Conservation (phyloP, 2,113 vertebrate species). For the Chaetorhynchus papuensis region DNA sequence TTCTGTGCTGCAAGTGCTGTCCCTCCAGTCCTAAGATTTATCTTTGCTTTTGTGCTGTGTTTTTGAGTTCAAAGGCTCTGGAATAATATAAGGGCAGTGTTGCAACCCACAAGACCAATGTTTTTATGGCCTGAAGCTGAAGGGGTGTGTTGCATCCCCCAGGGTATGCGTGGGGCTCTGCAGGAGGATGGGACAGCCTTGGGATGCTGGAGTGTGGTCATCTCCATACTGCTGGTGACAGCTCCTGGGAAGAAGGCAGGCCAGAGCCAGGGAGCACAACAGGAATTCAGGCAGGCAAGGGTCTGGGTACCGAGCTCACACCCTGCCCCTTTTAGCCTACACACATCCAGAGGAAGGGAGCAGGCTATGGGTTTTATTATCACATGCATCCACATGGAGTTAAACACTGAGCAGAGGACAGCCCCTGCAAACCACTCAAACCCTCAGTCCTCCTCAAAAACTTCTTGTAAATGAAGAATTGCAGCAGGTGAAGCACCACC, state of each 20-base stretch:
- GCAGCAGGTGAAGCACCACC: background rate
- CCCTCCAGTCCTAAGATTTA: background rate
- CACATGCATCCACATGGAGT: background rate
- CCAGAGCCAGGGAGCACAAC: background rate
- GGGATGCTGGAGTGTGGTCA: background rate
- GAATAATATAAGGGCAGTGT: background rate
- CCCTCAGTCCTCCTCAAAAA: background rate
- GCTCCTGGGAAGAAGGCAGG: background rate
- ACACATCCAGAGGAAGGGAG: background rate
- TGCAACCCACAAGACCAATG: background rate
- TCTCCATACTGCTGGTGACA: background rate
- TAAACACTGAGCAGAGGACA: background rate
- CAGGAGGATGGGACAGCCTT: background rate
- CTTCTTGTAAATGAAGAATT: background rate
- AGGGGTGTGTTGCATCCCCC: background rate
- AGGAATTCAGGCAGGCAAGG: background rate
- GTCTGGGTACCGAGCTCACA: accelerated
- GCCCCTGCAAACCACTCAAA: background rate
- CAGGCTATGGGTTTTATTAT: background rate
- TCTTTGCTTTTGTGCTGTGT: background rate
- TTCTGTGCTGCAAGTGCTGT: background rate
- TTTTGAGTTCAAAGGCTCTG: background rate
- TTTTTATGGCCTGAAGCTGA: background rate
- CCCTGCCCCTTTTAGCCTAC: background rate
- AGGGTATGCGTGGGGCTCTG: background rate